Base-by-base conservation (phyloP, 2,797 vertebrate genomes). In the Crenuchus spilurus region DNA sequence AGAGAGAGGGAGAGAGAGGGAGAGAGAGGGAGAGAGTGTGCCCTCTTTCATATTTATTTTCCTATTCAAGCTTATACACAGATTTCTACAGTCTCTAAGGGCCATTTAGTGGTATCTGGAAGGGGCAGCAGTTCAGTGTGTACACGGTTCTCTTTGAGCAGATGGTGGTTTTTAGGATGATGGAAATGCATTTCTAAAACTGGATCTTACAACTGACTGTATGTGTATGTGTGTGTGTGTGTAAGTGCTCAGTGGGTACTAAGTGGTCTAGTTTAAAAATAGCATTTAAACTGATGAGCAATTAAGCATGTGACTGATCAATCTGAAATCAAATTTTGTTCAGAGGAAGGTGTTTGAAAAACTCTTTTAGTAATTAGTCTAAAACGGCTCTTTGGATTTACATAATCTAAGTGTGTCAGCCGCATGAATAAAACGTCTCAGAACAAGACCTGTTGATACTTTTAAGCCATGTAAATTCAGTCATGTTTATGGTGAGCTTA, bases 61-160 rank as follows among this genome's bases (percentile, higher is more conserved):
- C 66, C 48, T 51, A 9, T 51, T 48, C 31, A 52, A 28, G 35
- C 14, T 46, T 44, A 52, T 2, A 42, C 44, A 41, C 26, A 60
- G 16, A 35, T 24, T 55, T 63, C 37, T 63, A 18, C 9, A 52
- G 28, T 58, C 20, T 77, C 54, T 2, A n/a, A 1, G 28, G 54
- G 55, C 60, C 18, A 39, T 71, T 71, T 76, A 71, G 68, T 16
- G 5, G n/a, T 24, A 51, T 49, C 14, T 28, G 16, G 14, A 42
- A 71, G 42, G 52, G 33, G 26, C 44, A 71, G 68, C 22, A 71
- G 52, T 63, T 51, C 55, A 33, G 57, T 31, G 35, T 52, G 9
- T 61, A 44, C n/a, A 57, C 16, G 1, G 22, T 33, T 41, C 11
- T 39, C 48, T 64, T 28, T 10, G 20, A 76, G 57, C 30, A 76